phyloP scores from a whole-genome alignment of 2,797 vertebrate genomes.

The Nothura maculosa region DNA sequence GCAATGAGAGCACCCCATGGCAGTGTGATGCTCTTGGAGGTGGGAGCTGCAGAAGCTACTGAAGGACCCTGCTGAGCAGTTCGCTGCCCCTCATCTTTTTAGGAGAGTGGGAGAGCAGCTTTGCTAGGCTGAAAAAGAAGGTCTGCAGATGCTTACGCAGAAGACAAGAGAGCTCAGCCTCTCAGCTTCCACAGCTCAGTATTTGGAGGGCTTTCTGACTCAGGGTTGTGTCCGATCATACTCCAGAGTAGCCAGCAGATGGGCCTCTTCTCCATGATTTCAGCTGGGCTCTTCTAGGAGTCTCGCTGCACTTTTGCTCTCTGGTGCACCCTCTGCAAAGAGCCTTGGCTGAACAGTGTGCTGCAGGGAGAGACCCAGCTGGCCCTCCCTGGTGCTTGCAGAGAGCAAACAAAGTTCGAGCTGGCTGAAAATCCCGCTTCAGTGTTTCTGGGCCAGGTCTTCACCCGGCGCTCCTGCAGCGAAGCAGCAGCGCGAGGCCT shows the following conservation, averaged over 20 bases:
- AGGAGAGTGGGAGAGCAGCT: background rate
- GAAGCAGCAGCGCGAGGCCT: no score
- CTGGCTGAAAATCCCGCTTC: background rate
- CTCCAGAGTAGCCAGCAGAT: background rate
- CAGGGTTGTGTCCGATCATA: background rate
- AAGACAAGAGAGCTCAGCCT: background rate
- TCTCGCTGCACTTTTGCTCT: background rate
- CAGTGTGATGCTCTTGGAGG: accelerated
- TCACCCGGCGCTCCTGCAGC: background rate
- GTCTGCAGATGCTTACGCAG: background rate
- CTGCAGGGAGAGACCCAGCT: background rate
- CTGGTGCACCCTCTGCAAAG: background rate
- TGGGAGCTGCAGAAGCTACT: background rate
- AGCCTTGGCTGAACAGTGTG: accelerated
- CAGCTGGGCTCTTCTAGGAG: background rate
- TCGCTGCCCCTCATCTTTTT: background rate
- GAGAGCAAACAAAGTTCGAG: background rate
- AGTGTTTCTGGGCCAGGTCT: background rate
- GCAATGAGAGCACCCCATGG: background rate
- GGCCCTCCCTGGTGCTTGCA: background rate
- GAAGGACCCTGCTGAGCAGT: background rate
- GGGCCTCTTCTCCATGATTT: background rate
- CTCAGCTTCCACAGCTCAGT: background rate
- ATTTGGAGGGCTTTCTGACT: background rate
- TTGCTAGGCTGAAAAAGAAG: background rate